A percentile compares a stretch with the other conserved stretches of the same genome.
phyloP scores from a whole-genome alignment of 2,113 vertebrate genomes.

The Melanerpes aurifrons region DNA sequence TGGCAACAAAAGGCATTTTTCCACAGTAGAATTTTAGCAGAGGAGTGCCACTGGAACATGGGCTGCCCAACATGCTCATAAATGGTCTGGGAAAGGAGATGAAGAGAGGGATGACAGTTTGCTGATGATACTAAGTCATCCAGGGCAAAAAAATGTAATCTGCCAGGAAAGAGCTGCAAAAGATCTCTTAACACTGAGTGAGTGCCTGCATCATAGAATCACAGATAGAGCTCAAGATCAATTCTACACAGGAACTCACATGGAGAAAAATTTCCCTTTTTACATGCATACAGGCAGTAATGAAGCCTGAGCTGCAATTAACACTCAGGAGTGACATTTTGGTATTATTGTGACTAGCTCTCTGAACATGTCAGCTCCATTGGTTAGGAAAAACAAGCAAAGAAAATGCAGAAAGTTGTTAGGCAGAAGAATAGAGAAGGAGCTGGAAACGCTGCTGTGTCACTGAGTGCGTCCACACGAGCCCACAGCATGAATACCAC shows the following conservation, averaged over 20 bases:
- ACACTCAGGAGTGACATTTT: neutral
- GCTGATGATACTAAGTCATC: constrained; percentile 55
- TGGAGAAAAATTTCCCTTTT: neutral
- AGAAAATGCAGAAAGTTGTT: constrained; percentile 9
- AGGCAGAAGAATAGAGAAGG: neutral
- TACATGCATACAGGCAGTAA: neutral
- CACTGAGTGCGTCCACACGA: neutral
- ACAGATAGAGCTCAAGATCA: constrained; percentile 19
- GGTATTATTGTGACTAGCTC: neutral
- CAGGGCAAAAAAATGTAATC: constrained; percentile 46
- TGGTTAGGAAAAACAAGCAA: neutral
- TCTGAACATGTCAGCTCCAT: neutral
- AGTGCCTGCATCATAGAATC: constrained; percentile 32
- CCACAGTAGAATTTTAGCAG: neutral
- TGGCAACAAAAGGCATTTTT: neutral
- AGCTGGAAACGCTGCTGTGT: neutral
- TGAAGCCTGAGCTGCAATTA: neutral
- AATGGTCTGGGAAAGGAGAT: constrained; percentile 65
- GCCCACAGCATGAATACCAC: neutral
- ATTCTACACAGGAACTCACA: neutral
- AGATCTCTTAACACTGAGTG: constrained; percentile 36
- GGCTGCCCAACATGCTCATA: constrained; percentile 44
- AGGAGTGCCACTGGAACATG: neutral
- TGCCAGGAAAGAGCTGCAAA: constrained; percentile 40
- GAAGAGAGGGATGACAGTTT: constrained; percentile 44